Percentiles rank a stretch among this genome's conserved stretches.
These are phyloP conservation scores for Triplophysa rosa DNA, from an alignment of 2,113 vertebrate genomes.

Conservation along the genomic window DNA sequence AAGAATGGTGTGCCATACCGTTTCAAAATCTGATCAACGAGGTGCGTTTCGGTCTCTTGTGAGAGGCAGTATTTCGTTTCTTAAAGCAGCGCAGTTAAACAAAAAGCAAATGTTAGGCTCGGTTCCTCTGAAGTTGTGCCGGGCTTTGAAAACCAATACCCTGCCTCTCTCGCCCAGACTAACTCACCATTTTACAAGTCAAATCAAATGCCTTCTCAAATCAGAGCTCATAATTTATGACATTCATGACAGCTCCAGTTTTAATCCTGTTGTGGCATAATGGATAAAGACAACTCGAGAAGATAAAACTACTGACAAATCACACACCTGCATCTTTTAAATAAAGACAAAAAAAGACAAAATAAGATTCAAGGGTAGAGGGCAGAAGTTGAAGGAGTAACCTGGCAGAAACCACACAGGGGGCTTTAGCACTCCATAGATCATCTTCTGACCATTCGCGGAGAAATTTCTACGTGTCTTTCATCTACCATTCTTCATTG, in stretches of 20 bases:
- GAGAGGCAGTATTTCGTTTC: constrained; percentile 57
- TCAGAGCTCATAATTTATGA: constrained; percentile 60
- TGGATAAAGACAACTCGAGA: constrained; percentile 53
- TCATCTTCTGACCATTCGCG: constrained; percentile 25
- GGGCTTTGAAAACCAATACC: constrained; percentile 65
- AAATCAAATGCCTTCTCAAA: constrained; percentile 60
- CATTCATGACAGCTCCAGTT: constrained; percentile 56
- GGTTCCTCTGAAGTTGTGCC: constrained; percentile 61
- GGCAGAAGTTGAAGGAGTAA: constrained; percentile 62
- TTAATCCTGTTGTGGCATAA: constrained; percentile 62
- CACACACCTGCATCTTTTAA: constrained; percentile 41
- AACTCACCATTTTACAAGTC: constrained; percentile 61
- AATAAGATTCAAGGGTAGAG: constrained; percentile 30
- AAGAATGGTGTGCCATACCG: constrained; percentile 41
- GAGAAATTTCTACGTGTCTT: constrained; percentile 28
- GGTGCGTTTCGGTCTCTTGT: constrained; percentile 47
- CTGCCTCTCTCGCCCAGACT: constrained; percentile 49
- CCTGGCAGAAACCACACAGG: constrained; percentile 50
- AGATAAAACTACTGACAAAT: constrained; percentile 41
- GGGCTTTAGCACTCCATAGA: constrained; percentile 7
- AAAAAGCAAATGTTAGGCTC: constrained; percentile 66
- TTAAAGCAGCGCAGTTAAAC: constrained; percentile 56
- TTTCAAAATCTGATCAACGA: constrained; percentile 33
- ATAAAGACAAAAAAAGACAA: not conserved
- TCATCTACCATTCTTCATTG: constrained; percentile 12